Base-by-base conservation (phyloP, 2,113 vertebrate genomes). In the Thomomys bottae region DNA sequence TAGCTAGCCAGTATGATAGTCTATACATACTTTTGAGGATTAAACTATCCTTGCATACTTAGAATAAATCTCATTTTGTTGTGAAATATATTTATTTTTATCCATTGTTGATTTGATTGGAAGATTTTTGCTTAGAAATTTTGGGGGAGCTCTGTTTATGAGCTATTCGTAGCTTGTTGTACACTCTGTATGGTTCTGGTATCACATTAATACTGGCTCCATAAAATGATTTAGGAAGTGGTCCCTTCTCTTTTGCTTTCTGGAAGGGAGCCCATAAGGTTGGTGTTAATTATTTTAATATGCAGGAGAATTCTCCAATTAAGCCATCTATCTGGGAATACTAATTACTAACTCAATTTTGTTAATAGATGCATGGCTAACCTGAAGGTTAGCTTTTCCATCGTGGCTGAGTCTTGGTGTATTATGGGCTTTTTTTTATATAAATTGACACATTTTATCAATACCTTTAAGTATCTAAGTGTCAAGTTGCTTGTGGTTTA, bases 291-390 rank as follows among this genome's bases (percentile, higher is more conserved):
- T 34, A 28, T 75, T 88, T 85, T 89, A 84, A 54, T 78, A 70
- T 79, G 79, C 54, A 23, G 30, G 59, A 85, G 79, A 67, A 66
- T 85, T 72, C 24, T 85, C 66, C 34, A 66, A 18, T 80, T 38
- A 79, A 79, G 57, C 15, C 28, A 88, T 40, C 15, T 61, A 54
- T 45, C 12, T 28, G 17, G 34, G 10, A 63, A 28, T 66, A 38
- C 77, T 82, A 87, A 87, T 87, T 75, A n/a, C 32, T 76, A 77
- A 42, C 77, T 61, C 20, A 54, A 10, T 76, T 68, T 92, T 11
- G 26, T 88, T 83, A 17, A 20, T 32, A 83, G 49, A 54, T 54
- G 49, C 49, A 54, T 54, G 49, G 49, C 49, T 36, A n/a, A 92
- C 42, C 82, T 20, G 49, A 54, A 76, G 18, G 2, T 83, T 63